Evolutionary conservation across 1,140 invertebrate genomes (phyloP), one percentile per base, ranked within the genome.

Genomic region (Hyphantria cunea): DNA sequence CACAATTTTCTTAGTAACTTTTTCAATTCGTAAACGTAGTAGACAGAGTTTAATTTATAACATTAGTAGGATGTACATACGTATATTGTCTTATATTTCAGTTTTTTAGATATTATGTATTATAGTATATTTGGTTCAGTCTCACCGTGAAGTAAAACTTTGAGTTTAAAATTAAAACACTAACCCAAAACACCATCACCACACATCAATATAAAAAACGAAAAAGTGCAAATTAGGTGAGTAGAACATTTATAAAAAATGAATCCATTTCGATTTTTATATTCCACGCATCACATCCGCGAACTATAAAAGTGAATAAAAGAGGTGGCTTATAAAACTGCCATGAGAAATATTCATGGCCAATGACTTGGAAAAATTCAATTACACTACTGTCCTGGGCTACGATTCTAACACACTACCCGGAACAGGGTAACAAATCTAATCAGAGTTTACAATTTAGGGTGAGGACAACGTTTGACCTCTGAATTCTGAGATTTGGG

Each of bases 291-390:
- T 55, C 55, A 51, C 55, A 51, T 51, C 54, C 44, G 51, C 52
- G 42, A 59, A 59, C 41, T 65, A 52, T 65, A 49, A 65, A 58
- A 58, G 63, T 53, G 41, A 59, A 45, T 58, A 41, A 65, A 58
- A 58, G 63, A 65, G 41, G 54, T 65, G 48, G 41, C 53, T 42
- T 37, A 37, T 56, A 58, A 25, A 44, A 58, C 17, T 25, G 17
- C 17, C 55, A 64, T 48, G 50, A 48, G 39, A 34, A 62, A 55
- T 63, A 69, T 64, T 60, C 52, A 62, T 72, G 62, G 41, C 49
- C 71, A 64, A 74, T 76, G 71, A 70, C 62, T 66, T 71, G 69
- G 66, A 76, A 66, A 73, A 74, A 76, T 71, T 72, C 74, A 76
- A 76, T 76, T 76, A 74, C 65, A 59, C 56, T 17, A 47, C 33